phyloP scores from a whole-genome alignment of 2,113 vertebrate genomes.

The Crotalus horridus region DNA sequence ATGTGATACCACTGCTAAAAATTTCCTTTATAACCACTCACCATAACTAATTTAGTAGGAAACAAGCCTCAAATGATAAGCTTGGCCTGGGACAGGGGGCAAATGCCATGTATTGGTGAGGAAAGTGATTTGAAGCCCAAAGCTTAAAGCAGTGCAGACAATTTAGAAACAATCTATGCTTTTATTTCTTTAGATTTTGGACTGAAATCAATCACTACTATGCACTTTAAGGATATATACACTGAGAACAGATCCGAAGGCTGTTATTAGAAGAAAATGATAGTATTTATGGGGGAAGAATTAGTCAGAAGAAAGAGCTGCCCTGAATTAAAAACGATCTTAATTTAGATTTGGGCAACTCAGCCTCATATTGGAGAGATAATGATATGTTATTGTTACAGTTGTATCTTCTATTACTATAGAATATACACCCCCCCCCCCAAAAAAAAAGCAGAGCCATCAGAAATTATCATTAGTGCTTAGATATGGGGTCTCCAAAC shows the following conservation, averaged over 20 bases:
- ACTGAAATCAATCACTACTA: background rate
- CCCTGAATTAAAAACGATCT: background rate
- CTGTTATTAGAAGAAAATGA: background rate
- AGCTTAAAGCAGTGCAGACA: background rate
- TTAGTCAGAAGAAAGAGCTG: background rate
- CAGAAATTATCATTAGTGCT: slow-evolving; percentile 14
- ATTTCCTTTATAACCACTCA: background rate
- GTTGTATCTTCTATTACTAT: slow-evolving; percentile 28
- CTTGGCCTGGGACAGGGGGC: background rate
- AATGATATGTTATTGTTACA: slow-evolving; percentile 37
- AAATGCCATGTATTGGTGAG: background rate
- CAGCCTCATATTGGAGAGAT: slow-evolving; percentile 36
- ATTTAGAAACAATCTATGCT: background rate
- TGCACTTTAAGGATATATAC: background rate
- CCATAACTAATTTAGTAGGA: background rate
- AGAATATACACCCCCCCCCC: background rate
- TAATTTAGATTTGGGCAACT: background rate
- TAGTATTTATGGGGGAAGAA: background rate
- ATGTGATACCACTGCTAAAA: background rate
- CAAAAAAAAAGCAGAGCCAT: background rate
- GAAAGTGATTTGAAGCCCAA: background rate
- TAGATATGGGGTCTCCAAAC: background rate
- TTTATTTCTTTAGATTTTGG: background rate
- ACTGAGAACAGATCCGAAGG: background rate
- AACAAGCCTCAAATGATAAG: background rate